A percentile compares a stretch with the other conserved stretches of the same genome.
phyloP scores from a whole-genome alignment of 2,113 vertebrate genomes.

The Myxocyprinus asiaticus region DNA sequence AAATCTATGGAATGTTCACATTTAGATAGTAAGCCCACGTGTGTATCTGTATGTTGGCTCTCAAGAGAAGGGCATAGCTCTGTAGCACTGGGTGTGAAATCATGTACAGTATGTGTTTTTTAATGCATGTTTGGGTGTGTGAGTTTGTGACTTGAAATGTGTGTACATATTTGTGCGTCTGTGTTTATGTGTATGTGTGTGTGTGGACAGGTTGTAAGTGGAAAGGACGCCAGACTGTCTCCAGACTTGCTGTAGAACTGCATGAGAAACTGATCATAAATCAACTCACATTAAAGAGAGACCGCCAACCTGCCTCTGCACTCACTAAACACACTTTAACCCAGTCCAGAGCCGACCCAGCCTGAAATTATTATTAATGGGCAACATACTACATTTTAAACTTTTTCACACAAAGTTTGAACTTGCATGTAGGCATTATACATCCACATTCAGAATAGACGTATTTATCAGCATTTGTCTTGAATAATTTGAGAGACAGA shows the following conservation, averaged over 20 bases:
- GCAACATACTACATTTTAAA: neutral
- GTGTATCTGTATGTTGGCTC: neutral
- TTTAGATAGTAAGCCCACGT: too few species aligned
- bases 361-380: conserved; percentile 5
- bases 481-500: neutral
- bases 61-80: too few species aligned
- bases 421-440: neutral
- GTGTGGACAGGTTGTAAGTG: conserved; percentile 63
- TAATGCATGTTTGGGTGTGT: neutral
- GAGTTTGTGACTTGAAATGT: neutral
- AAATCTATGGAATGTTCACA: too few species aligned
- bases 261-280: conserved; percentile 90
- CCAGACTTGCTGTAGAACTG: conserved; percentile 78
- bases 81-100: neutral
- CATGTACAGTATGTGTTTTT: too few species aligned
- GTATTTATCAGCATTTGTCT: neutral
- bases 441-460: neutral
- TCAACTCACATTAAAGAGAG: conserved; percentile 90
- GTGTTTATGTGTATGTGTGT: neutral
- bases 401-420: conserved; percentile 5
- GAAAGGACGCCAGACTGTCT: conserved; percentile 88
- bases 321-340: conserved; percentile 40
- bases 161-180: too few species aligned
- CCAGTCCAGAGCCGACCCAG: neutral
- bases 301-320: conserved; percentile 79